A percentile compares a stretch with the other conserved stretches of the same genome.
Evolutionary conservation across 2,797 vertebrate genomes (phyloP).

Genomic region (Bovichtus diacanthus): DNA sequence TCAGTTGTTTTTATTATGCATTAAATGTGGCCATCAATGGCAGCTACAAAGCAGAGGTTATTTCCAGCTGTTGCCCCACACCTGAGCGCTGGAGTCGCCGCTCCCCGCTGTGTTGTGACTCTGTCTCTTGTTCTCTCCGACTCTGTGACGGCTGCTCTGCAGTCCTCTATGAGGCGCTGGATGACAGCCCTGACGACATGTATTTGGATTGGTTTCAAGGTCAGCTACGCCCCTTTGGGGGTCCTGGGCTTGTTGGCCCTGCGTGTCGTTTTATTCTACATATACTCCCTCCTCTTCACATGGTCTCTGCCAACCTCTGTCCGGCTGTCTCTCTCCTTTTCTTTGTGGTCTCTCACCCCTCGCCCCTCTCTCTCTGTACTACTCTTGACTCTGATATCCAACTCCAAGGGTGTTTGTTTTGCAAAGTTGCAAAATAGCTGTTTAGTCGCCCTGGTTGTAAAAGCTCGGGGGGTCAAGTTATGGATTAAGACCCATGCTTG

Average conservation of each 20-base stretch:
- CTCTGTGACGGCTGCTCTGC: slow-evolving; percentile 74
- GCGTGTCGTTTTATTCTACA: slow-evolving; percentile 54
- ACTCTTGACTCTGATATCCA: slow-evolving; percentile 35
- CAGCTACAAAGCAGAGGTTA: slow-evolving; percentile 6
- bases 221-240: slow-evolving; percentile 80
- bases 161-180: slow-evolving; percentile 87
- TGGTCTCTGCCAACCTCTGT: slow-evolving; percentile 59
- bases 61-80: slow-evolving; percentile 27
- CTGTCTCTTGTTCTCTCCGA: slow-evolving; percentile 78
- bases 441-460: slow-evolving; percentile 38
- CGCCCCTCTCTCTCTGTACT: slow-evolving; percentile 27
- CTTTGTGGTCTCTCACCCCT: slow-evolving; percentile 48
- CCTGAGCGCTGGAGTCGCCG: slow-evolving; percentile 39
- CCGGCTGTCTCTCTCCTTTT: slow-evolving; percentile 59
- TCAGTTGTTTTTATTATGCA: background rate
- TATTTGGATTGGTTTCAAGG: slow-evolving; percentile 89
- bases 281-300: slow-evolving; percentile 43
- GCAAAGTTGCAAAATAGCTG: slow-evolving; percentile 52
- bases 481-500: slow-evolving; percentile 67
- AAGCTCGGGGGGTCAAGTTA: slow-evolving; percentile 51
- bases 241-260: slow-evolving; percentile 65
- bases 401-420: slow-evolving; percentile 71
- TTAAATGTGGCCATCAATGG: background rate
- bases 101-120: slow-evolving; percentile 57
- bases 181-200: slow-evolving; percentile 87